These are phyloP conservation scores for Drosophila mulleri DNA, from an alignment of 2,888 invertebrate species.

Conservation along the genomic window DNA sequence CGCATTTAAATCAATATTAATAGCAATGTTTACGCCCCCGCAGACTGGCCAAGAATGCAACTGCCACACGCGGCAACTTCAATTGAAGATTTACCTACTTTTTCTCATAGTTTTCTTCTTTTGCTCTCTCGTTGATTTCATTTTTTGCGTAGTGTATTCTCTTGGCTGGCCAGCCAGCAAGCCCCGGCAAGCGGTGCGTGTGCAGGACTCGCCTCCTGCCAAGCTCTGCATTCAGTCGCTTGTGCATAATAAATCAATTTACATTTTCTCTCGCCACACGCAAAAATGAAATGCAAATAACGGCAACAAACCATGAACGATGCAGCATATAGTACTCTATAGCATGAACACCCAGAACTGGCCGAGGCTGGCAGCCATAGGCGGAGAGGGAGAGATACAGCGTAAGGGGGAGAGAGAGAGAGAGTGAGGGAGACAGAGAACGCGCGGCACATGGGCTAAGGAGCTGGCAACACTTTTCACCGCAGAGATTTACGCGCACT, in stretches of 20 bases:
- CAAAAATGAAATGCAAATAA: conserved; percentile 77
- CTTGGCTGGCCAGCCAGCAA: conserved; percentile 31
- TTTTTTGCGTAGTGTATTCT: conserved; percentile 17
- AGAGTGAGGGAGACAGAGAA: not conserved
- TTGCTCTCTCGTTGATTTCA: not conserved
- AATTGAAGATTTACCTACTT: conserved; percentile 60
- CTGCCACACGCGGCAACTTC: conserved; percentile 41
- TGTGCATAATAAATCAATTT: conserved; percentile 79
- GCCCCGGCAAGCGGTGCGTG: conserved; percentile 24
- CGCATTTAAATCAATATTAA: conserved; percentile 74
- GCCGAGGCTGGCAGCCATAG: not conserved
- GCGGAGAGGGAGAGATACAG: not conserved
- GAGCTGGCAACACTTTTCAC: conserved; percentile 64
- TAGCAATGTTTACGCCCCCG: conserved; percentile 64
- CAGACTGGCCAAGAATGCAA: conserved; percentile 45
- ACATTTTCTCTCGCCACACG: conserved; percentile 71
- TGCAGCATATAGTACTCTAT: conserved; percentile 35
- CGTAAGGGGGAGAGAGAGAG: not conserved
- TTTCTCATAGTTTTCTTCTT: conserved; percentile 16
- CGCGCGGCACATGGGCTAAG: conserved; percentile 8
- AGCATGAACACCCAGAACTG: conserved; percentile 10
- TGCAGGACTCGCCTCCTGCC: conserved; percentile 39
- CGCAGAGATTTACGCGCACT: conserved; percentile 79
- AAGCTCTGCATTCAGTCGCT: conserved; percentile 65
- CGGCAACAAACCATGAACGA: conserved; percentile 72